A percentile compares a stretch with the other conserved stretches of the same genome.
Evolutionary conservation across 2,797 vertebrate genomes (phyloP).

Genomic region (Serranus cabrilla): DNA sequence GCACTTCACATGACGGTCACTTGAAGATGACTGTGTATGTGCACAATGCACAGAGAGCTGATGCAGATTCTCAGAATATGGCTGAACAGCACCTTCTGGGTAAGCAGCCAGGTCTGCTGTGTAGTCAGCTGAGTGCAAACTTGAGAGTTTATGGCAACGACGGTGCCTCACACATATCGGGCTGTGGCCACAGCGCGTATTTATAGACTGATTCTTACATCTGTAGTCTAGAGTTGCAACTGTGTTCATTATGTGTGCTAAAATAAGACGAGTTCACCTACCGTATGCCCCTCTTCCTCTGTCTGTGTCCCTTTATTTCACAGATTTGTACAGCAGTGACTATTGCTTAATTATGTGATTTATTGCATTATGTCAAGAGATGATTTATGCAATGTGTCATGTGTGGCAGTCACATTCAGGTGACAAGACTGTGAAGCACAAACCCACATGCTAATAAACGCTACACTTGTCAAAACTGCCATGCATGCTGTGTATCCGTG

Average conservation of each 20-base stretch:
- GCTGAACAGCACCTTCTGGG: conserved; percentile 1
- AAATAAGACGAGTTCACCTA: not conserved
- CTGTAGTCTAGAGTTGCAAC: conserved; percentile 3
- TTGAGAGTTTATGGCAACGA: conserved; percentile 15
- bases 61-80: not conserved
- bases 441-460: conserved; percentile 1
- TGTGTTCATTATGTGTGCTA: conserved; percentile 8
- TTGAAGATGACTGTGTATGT: not conserved
- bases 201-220: conserved; percentile 32
- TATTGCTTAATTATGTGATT: not conserved
- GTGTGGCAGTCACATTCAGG: not conserved
- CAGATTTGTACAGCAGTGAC: not conserved
- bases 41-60: not conserved
- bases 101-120: conserved; percentile 12
- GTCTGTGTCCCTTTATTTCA: conserved; percentile 10
- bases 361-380: conserved; percentile 19
- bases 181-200: conserved; percentile 11
- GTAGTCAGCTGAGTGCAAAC: conserved; percentile 1
- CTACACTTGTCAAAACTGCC: conserved; percentile 16
- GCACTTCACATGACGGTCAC: not conserved
- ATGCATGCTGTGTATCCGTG: not conserved
- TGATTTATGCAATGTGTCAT: not conserved
- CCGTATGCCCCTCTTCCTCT: not conserved
- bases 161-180: conserved; percentile 1
- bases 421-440: conserved; percentile 1